Percentiles rank a stretch among this genome's conserved stretches.
Conservation (phyloP, 2,797 vertebrate genomes). For the Austrolebias charrua region DNA sequence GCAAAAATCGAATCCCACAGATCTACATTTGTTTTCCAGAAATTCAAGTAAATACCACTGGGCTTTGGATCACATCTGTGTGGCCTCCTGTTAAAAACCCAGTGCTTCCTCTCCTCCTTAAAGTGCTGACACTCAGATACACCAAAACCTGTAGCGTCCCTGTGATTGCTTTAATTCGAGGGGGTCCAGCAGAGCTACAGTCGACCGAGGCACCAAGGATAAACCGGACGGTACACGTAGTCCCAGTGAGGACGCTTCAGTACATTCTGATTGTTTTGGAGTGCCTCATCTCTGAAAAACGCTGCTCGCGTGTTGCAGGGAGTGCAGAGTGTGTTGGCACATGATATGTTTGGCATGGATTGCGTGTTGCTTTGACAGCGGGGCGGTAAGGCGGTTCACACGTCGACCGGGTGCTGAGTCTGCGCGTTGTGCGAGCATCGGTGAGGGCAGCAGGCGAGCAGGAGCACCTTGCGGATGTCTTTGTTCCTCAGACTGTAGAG, state of each 20-base stretch:
- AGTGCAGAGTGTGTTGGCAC: constrained; percentile 61
- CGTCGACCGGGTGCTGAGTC: constrained; percentile 87
- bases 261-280: constrained; percentile 62
- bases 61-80: constrained; percentile 59
- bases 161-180: constrained; percentile 54
- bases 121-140: constrained; percentile 48
- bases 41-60: constrained; percentile 68
- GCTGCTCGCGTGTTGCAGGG: constrained; percentile 27
- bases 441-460: constrained; percentile 85
- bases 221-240: constrained; percentile 58
- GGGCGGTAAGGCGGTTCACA: constrained; percentile 71
- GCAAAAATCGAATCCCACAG: constrained; percentile 70
- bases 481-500: constrained; percentile 94
- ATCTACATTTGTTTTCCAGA: constrained; percentile 51
- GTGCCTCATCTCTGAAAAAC: constrained; percentile 47
- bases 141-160: constrained; percentile 37
- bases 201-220: constrained; percentile 68
- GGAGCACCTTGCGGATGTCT: constrained; percentile 90
- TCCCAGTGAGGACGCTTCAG: constrained; percentile 56
- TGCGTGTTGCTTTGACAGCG: constrained; percentile 25
- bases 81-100: constrained; percentile 29
- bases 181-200: constrained; percentile 58
- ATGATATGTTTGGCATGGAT: constrained; percentile 66
- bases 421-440: constrained; percentile 71
- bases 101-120: constrained; percentile 27